Conservation (phyloP, 2,797 vertebrate genomes). For the Pyrrhura leucotis region DNA sequence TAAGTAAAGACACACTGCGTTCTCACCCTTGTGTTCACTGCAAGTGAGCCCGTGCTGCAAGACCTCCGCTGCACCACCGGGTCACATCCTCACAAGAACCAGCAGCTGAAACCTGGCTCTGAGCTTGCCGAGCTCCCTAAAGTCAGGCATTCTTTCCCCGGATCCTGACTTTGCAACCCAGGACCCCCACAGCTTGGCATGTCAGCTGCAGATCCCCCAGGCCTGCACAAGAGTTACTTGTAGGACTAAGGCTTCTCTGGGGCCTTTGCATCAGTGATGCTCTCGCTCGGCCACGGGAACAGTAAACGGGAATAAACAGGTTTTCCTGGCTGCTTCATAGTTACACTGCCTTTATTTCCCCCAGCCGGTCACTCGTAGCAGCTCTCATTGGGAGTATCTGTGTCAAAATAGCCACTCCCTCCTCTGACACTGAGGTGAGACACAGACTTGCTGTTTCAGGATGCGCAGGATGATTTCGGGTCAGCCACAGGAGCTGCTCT, state of each 20-base stretch:
- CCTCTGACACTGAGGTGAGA: neutral
- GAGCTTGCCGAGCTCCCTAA: neutral
- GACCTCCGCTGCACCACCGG: fast-evolving
- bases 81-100: neutral
- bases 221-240: neutral
- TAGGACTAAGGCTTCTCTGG: neutral
- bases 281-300: neutral
- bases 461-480: neutral
- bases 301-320: neutral
- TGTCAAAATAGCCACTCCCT: neutral
- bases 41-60: neutral
- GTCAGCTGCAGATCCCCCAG: neutral
- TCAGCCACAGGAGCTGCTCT: neutral
- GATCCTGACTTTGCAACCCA: neutral
- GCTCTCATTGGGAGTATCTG: neutral
- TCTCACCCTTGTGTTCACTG: neutral
- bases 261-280: neutral
- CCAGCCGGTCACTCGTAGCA: neutral
- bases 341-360: neutral
- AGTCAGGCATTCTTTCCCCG: neutral
- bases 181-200: neutral
- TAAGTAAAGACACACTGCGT: too few species aligned
- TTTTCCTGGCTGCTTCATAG: neutral
- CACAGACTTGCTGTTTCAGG: neutral
- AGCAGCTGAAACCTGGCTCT: neutral